A percentile compares a stretch with the other conserved stretches of the same genome.
Conservation (phyloP, 2,888 invertebrate genomes). For the Sphaerophoria rueppellii region DNA sequence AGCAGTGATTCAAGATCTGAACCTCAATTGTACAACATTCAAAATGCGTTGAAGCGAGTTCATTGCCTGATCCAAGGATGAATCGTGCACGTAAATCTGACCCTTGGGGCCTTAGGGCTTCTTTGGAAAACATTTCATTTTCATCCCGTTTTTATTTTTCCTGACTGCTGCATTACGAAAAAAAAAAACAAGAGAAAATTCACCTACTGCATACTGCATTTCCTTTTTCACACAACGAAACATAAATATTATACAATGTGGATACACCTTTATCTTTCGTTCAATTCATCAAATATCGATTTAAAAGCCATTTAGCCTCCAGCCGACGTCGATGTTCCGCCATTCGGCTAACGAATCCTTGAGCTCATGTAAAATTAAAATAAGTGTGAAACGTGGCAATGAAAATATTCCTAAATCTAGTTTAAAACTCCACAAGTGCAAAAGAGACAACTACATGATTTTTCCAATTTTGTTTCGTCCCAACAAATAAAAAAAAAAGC, state of each 20-base stretch:
- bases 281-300: background rate
- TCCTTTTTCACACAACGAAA: no score
- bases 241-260: background rate
- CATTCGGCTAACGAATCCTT: background rate
- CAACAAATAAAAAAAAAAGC: constrained; percentile 31
- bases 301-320: constrained; percentile 4
- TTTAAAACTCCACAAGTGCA: constrained; percentile 16
- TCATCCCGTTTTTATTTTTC: no score
- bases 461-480: constrained; percentile 64
- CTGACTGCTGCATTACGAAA: no score
- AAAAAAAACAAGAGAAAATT: no score
- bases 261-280: background rate
- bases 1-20: no score
- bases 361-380: constrained; percentile 12
- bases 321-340: constrained; percentile 25
- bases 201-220: no score
- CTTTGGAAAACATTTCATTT: no score
- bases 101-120: no score
- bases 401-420: constrained; percentile 43
- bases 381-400: constrained; percentile 70
- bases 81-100: no score
- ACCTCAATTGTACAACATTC: no score
- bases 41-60: no score
- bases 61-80: no score
- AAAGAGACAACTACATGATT: constrained; percentile 51